These are phyloP conservation scores for Nothobranchius furzeri DNA, from an alignment of 2,113 vertebrate species.

Conservation along the genomic window DNA sequence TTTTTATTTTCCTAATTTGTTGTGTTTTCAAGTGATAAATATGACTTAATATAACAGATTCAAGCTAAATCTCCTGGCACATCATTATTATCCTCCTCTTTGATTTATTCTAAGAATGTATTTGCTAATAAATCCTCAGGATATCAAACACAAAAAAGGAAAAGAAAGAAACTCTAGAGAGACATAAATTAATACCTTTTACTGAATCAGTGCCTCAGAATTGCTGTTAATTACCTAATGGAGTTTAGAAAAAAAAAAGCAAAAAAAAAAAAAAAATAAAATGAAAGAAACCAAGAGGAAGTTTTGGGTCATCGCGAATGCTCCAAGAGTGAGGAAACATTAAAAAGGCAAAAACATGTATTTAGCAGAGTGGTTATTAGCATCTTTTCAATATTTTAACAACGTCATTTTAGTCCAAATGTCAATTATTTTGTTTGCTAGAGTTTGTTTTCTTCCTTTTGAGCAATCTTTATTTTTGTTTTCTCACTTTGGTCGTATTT, in stretches of 20 bases:
- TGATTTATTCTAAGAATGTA: constrained; percentile 58
- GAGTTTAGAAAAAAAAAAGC: constrained; percentile 27
- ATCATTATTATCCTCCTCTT: constrained; percentile 49
- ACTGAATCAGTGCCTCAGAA: constrained; percentile 40
- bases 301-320: constrained; percentile 44
- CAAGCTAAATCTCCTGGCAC: constrained; percentile 48
- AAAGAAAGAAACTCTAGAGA: constrained; percentile 45
- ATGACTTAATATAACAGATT: constrained; percentile 59
- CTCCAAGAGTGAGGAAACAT: constrained; percentile 42
- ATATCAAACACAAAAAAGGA: constrained; percentile 38
- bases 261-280: too few species aligned
- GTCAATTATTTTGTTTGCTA: constrained; percentile 17
- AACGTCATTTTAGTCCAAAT: constrained; percentile 5
- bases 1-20: constrained; percentile 44
- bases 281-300: not conserved
- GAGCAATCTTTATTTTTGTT: not conserved
- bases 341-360: constrained; percentile 29
- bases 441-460: not conserved
- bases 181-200: constrained; percentile 53
- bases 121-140: constrained; percentile 67
- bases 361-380: constrained; percentile 38
- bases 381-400: constrained; percentile 39
- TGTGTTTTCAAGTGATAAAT: constrained; percentile 63
- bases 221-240: constrained; percentile 62
- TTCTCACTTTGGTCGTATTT: not conserved